Base-by-base conservation (phyloP, 1,140 invertebrate genomes). In the Heliconius congener region DNA sequence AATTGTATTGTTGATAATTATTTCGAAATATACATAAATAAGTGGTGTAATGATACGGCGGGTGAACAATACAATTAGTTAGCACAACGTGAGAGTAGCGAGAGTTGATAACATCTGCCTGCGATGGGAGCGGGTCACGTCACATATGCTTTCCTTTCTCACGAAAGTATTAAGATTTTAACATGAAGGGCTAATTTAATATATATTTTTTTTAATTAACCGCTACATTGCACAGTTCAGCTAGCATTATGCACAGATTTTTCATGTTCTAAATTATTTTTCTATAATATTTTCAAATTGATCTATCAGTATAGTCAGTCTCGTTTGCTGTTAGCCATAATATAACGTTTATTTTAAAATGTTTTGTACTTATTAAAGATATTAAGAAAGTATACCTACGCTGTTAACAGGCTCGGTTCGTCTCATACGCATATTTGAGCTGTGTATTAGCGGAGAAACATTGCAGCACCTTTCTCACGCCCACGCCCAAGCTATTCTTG, bases 61-160 rank as follows among this genome's bases (percentile, higher is more conserved):
- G 82, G 75, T 87, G 88, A 86, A 83, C 86, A 85, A 77, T 82
- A 86, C 87, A 91, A 93, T 93, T 93, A 93, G 90, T 90, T 84
- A 86, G 81, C 80, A 78, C 80, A 84, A 88, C 86, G 89, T 91
- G 88, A 90, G 88, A 87, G 89, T 86, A 82, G 87, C 81, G 82
- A 85, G 86, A 81, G 66, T 71, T 83, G 76, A 89, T 90, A 78
- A 73, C 77, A 78, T 79, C 76, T 83, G 78, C 75, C 66, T 80
- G 78, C 72, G 76, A 74, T 81, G 82, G 81, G 72, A 82, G 78
- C 77, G 82, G 83, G 84, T 85, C 85, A 86, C 86, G 75, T 82
- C 79, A 66, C 60, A 79, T 72, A 84, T 81, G 83, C 79, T 80
- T 52, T 77, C 52, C 46, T 77, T 83, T 83, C 80, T 79, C 81